These are phyloP conservation scores for Eptatretus burgeri DNA, from an alignment of 2,113 vertebrate species.

Conservation along the genomic window DNA sequence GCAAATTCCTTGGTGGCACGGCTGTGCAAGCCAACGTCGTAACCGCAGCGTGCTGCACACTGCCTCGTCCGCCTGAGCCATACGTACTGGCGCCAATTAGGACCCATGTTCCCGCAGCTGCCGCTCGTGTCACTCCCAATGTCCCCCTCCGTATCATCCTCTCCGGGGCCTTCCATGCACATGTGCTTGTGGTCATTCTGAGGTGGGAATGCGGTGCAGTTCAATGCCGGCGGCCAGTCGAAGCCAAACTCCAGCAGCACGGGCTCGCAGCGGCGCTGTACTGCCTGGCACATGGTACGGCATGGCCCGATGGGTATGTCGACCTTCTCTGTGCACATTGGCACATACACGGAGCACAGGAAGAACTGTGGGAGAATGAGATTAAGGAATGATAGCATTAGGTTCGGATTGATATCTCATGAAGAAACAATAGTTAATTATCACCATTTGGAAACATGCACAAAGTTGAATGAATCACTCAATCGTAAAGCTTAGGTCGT, in stretches of 20 bases:
- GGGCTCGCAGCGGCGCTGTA: conserved; percentile 69
- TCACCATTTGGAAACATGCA: neutral
- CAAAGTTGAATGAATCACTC: neutral
- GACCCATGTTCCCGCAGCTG: conserved; percentile 45
- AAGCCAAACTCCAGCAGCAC: conserved; percentile 87
- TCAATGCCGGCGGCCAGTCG: conserved; percentile 63
- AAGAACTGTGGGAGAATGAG: conserved; percentile 40
- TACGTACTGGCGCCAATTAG: conserved; percentile 47
- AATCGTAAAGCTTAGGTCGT: neutral
- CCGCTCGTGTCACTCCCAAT: conserved; percentile 16
- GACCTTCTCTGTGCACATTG: conserved; percentile 97
- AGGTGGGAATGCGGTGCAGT: conserved; percentile 90
- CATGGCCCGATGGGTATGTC: conserved; percentile 86
- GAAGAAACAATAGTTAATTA: neutral
- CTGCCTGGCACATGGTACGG: conserved; percentile 78
- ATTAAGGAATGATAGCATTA: conserved; percentile 9
- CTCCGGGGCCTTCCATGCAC: conserved; percentile 92
- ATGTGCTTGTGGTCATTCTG: conserved; percentile 96
- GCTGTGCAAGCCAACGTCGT: conserved; percentile 59
- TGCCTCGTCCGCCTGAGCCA: conserved; percentile 70
- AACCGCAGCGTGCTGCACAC: conserved; percentile 72
- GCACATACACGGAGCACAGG: conserved; percentile 83
- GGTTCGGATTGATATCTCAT: neutral
- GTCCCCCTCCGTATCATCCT: conserved; percentile 46
- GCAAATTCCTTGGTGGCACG: conserved; percentile 72